Conservation (phyloP, 2,113 vertebrate species). For the Caloenas nicobarica region DNA sequence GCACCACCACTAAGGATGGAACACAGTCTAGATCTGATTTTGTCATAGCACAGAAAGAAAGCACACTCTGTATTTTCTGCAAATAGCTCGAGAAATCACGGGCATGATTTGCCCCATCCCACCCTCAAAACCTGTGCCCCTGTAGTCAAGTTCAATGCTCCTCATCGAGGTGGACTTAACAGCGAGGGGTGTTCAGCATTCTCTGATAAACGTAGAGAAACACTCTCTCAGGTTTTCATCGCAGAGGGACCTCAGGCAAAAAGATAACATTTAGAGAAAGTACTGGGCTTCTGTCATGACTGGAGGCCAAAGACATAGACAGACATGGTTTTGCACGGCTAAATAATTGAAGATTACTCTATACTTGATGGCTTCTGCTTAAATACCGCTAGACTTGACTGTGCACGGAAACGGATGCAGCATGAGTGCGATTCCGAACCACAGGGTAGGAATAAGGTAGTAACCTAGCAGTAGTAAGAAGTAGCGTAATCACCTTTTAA, state of each 20-base stretch:
- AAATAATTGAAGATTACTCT: not conserved
- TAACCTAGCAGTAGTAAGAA: not conserved
- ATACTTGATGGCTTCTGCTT: not conserved
- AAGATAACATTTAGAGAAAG: not conserved
- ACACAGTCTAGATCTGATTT: not conserved
- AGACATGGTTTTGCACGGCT: not conserved
- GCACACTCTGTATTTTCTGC: not conserved
- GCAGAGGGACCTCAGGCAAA: not conserved
- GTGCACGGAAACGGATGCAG: not conserved
- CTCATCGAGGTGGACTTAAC: not conserved
- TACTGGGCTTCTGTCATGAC: not conserved
- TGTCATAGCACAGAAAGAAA: not conserved
- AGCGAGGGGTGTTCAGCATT: not conserved
- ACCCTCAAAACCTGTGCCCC: not conserved
- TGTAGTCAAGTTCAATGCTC: not conserved
- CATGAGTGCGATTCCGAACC: not conserved
- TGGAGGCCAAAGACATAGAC: not conserved
- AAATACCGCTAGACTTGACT: not conserved
- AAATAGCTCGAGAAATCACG: not conserved
- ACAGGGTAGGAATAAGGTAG: not conserved
- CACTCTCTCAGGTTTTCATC: not conserved
- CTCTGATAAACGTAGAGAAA: not conserved
- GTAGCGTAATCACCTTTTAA: not conserved
- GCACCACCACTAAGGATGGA: not conserved
- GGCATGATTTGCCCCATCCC: fast-evolving